These are phyloP conservation scores for Zapornia atra DNA, from an alignment of 2,113 vertebrate genomes.

Conservation along the genomic window DNA sequence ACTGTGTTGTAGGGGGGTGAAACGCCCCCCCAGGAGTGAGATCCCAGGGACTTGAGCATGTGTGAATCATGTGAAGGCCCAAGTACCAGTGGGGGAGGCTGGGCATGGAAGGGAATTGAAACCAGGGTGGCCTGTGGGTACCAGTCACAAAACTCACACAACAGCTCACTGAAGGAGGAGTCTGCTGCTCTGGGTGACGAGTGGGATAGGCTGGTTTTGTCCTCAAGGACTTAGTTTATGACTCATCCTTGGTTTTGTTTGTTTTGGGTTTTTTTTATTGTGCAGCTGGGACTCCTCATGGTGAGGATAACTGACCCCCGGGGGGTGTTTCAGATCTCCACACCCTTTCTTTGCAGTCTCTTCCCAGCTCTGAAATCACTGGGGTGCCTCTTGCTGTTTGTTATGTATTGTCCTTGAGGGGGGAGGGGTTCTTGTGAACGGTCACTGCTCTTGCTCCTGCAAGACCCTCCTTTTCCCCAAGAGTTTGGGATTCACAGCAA, in stretches of 20 bases:
- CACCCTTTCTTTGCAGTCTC: not conserved
- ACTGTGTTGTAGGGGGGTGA: slow-evolving; percentile 10
- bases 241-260: not conserved
- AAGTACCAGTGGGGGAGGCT: not conserved
- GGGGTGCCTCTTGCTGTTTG: not conserved
- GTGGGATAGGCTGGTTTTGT: not conserved
- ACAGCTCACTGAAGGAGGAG: not conserved
- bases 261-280: not conserved
- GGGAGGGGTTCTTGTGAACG: not conserved
- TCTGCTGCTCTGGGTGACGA: not conserved
- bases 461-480: not conserved
- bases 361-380: slow-evolving; percentile 27
- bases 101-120: not conserved
- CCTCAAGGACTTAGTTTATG: not conserved
- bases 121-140: not conserved
- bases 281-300: not conserved
- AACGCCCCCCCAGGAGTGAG: not conserved
- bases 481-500: not conserved
- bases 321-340: not conserved
- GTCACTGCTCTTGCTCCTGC: not conserved
- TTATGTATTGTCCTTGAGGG: not conserved
- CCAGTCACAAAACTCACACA: not conserved
- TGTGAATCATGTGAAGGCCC: not conserved
- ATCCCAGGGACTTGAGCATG: not conserved
- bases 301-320: not conserved